Conservation (phyloP, 1,140 invertebrate species). For the Calephelis virginiensis region DNA sequence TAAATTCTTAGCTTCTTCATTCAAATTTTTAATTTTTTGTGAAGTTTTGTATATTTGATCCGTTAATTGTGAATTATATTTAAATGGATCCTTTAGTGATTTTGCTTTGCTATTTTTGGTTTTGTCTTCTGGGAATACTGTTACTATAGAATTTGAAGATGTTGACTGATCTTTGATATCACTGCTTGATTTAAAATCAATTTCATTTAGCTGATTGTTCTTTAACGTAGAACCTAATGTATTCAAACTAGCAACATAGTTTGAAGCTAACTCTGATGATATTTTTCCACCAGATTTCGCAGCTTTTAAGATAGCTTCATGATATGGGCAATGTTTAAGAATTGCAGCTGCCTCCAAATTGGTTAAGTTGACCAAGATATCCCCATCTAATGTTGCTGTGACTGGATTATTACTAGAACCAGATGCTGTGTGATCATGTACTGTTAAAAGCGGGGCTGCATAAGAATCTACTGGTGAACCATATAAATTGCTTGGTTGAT, state of each 20-base stretch:
- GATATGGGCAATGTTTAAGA: slow-evolving; percentile 76
- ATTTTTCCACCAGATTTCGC: slow-evolving; percentile 64
- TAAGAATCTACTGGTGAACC: slow-evolving; percentile 78
- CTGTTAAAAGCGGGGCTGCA: slow-evolving; percentile 67
- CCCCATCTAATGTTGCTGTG: slow-evolving; percentile 66
- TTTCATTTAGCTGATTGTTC: slow-evolving; percentile 40
- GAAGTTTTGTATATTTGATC: slow-evolving; percentile 66
- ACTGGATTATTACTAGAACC: slow-evolving; percentile 61
- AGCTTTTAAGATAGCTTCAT: slow-evolving; percentile 74
- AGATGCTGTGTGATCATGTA: slow-evolving; percentile 72
- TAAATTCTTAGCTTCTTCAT: slow-evolving; percentile 60
- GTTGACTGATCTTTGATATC: slow-evolving; percentile 49
- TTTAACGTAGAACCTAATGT: slow-evolving; percentile 55
- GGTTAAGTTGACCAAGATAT: slow-evolving; percentile 61
- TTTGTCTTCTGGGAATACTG: slow-evolving; percentile 47
- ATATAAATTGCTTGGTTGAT: slow-evolving; percentile 56
- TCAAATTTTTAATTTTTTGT: slow-evolving; percentile 58
- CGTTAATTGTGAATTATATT: slow-evolving; percentile 49
- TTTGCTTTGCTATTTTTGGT: slow-evolving; percentile 60
- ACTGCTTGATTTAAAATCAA: background rate
- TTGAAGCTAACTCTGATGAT: slow-evolving; percentile 63
- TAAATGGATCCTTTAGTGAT: slow-evolving; percentile 53
- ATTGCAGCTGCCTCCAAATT: slow-evolving; percentile 72
- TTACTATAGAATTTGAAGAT: slow-evolving; percentile 58
- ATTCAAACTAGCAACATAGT: slow-evolving; percentile 65